These are phyloP conservation scores for Ameiurus melas DNA, from an alignment of 2,113 vertebrate species.

Conservation along the genomic window DNA sequence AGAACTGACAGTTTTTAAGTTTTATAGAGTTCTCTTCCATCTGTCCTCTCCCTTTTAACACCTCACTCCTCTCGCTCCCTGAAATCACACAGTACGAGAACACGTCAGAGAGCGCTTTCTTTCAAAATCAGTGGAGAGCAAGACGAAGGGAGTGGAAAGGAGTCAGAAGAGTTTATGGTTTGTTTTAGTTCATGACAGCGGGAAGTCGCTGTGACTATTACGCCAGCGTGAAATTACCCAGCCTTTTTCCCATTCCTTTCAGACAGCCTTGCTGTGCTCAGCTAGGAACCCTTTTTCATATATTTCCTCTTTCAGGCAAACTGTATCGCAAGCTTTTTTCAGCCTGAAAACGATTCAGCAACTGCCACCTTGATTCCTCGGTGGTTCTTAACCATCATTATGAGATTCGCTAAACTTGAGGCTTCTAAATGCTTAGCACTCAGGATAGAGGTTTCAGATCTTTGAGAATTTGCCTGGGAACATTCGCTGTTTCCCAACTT, in stretches of 20 bases:
- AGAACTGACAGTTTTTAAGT: conserved; percentile 49
- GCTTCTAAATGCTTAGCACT: neutral
- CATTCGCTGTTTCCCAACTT: neutral
- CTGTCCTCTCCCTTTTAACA: conserved; percentile 18
- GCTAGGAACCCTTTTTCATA: neutral
- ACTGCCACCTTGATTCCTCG: neutral
- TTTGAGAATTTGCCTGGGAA: neutral
- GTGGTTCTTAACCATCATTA: neutral
- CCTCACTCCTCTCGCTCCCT: neutral
- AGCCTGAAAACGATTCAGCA: conserved; percentile 3
- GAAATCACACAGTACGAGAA: conserved; percentile 26
- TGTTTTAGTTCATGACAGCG: conserved; percentile 29
- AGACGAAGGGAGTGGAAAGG: neutral
- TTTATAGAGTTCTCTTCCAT: conserved; percentile 25
- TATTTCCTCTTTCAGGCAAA: neutral
- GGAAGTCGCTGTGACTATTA: conserved; percentile 4
- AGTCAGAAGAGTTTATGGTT: conserved; percentile 26
- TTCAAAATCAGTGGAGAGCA: neutral
- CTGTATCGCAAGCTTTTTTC: neutral
- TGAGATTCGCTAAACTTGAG: neutral
- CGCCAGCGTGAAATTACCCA: conserved; percentile 28
- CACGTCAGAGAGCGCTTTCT: conserved; percentile 1
- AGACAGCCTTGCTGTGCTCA: neutral
- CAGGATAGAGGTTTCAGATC: neutral
- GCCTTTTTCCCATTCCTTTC: conserved; percentile 11